A percentile compares a stretch with the other conserved stretches of the same genome.
These are phyloP conservation scores for Tachysurus fulvidraco DNA, from an alignment of 2,113 vertebrate species.

Conservation along the genomic window DNA sequence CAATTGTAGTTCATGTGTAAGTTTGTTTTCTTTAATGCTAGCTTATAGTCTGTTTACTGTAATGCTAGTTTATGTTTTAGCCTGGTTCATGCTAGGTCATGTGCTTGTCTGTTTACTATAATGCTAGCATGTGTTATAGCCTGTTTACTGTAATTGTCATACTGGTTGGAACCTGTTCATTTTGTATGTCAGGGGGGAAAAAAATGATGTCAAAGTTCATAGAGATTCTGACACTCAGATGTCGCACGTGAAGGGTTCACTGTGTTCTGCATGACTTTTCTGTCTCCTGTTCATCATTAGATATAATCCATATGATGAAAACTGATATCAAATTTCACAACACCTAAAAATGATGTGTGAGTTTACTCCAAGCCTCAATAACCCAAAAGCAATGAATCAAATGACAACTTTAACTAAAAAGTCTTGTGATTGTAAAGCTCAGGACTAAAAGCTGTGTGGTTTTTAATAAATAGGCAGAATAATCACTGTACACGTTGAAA, in stretches of 20 bases:
- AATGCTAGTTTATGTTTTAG: background rate
- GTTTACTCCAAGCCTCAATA: background rate
- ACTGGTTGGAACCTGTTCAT: background rate
- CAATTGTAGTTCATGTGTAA: background rate
- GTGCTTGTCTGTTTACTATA: background rate
- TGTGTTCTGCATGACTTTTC: background rate
- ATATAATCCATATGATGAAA: too few relatives aligned
- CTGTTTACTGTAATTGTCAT: background rate
- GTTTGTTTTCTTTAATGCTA: background rate
- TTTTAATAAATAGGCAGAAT: background rate
- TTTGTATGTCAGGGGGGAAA: background rate
- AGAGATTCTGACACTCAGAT: background rate
- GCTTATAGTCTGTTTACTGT: background rate
- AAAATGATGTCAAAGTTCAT: background rate
- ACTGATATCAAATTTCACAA: background rate
- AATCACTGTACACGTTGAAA: background rate
- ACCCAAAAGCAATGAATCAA: background rate
- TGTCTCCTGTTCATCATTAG: background rate
- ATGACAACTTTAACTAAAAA: background rate
- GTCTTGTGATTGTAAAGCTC: background rate
- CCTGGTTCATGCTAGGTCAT: background rate
- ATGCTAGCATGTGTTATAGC: background rate
- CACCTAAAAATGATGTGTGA: background rate
- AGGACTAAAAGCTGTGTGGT: background rate
- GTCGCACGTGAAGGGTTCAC: background rate